Evolutionary conservation across 2,888 invertebrate genomes (phyloP), one percentile per base, ranked within the genome.

Genomic region (Dryobotodes eremita): DNA sequence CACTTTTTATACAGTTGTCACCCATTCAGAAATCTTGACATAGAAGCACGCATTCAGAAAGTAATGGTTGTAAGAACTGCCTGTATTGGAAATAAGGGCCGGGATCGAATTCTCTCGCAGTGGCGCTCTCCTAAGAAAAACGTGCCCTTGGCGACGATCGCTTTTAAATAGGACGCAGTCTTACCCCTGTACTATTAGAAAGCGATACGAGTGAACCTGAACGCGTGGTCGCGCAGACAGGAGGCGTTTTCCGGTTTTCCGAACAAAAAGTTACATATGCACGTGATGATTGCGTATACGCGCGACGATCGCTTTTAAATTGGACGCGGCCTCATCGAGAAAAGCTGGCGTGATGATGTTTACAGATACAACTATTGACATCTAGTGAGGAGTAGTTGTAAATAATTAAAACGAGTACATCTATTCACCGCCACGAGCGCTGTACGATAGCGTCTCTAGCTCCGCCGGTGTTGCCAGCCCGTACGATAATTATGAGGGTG

Each of bases 351-450:
- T 31, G 2, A 48, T 68, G 8, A 36, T 20, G 13, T 15, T 36
- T 36, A 53, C 23, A 53, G 46, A 42, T 2, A 57, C 48, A 5
- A 26, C 36, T 74, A 75, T 5, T 68, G 88, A 79, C 90, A 93
- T 91, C 93, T 92, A 71, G 84, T 85, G 83, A 72, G 55, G 64
- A 90, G 77, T 87, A 89, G 91, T 57, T 57, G 20, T 65, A 65
- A 75, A 61, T 65, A 76, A 57, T 15, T 20, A 74, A 77, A 79
- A 76, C 62, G 75, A 79, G 75, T 87, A 79, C 20, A 15, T 42
- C 90, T 85, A 89, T 71, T 89, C 71, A 26, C 89, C 92, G 72
- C 90, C 62, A 72, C 77, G 66, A 77, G 89, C 91, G 90, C 89
- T 91, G 79, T 73, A 74, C 26, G 68, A 86, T 77, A 83, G 90